Percentiles rank a stretch among this genome's conserved stretches.
phyloP scores from a whole-genome alignment of 2,888 invertebrate species.

The Gastracanthus pulcherrimus region DNA sequence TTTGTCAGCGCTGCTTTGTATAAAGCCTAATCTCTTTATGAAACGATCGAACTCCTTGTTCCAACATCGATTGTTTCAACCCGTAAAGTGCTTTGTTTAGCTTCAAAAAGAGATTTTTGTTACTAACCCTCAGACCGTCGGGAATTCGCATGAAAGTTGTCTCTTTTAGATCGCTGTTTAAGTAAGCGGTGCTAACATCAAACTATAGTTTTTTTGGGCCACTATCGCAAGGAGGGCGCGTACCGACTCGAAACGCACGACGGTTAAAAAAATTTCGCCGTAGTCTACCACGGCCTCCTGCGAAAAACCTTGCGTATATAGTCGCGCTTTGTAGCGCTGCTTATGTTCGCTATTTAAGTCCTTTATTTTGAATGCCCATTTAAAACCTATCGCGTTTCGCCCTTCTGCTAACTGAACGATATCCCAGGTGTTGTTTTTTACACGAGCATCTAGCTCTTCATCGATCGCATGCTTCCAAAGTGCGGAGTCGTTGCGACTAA shows the following conservation, averaged over 20 bases:
- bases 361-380: conserved; percentile 38
- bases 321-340: conserved; percentile 26
- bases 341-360: background rate
- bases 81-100: conserved; percentile 33
- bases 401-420: conserved; percentile 14
- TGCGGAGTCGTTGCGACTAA: background rate
- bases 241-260: conserved; percentile 39
- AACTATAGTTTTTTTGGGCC: conserved; percentile 28
- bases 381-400: conserved; percentile 22
- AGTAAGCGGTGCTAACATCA: conserved; percentile 39
- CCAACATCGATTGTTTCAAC: conserved; percentile 34
- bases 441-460: conserved; percentile 29
- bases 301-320: conserved; percentile 39
- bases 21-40: conserved; percentile 16
- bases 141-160: conserved; percentile 50
- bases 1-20: conserved; percentile 16
- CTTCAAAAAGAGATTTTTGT: conserved; percentile 26
- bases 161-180: conserved; percentile 39
- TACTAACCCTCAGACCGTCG: conserved; percentile 25
- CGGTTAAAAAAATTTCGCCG: conserved; percentile 31
- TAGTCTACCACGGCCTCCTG: conserved; percentile 33
- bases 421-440: conserved; percentile 16
- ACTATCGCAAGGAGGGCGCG: conserved; percentile 39
- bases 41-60: conserved; percentile 15
- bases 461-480: conserved; percentile 17